Evolutionary conservation across 2,113 vertebrate species (phyloP), one percentile per base, ranked within the genome.

Genomic region (Herpailurus yagouaroundi): DNA sequence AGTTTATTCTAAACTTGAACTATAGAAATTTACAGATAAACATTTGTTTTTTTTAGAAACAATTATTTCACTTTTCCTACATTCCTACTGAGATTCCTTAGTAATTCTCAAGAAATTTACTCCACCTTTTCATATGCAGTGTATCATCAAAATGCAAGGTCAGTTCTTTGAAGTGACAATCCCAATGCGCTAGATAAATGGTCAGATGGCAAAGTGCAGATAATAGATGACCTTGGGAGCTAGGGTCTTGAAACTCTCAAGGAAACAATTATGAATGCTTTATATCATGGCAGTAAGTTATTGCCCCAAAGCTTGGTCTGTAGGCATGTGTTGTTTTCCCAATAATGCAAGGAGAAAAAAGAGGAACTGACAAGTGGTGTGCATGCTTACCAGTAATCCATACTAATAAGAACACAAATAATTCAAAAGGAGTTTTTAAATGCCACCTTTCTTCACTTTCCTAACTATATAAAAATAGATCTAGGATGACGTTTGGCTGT

Each of bases 251-350:
- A 81, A 95, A 96, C 88, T 95, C 64, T 97, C 96, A 93, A 95
- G 69, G 97, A 96, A 97, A 96, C 95, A 95, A 95, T 97, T 98
- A 93, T 74, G 76, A 91, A 97, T 94, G 83, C n/a, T 83, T 95
- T 95, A 74, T 92, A 89, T 93, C 82, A 96, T 77, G 79, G 76
- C 86, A 89, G 89, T 83, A 96, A 95, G 96, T 93, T 86, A 76
- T 21, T 82, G 89, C 68, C 95, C 89, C 93, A 23, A 91, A 50
- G 38, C 31, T 12, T 85, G 18, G 7, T 96, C 38, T 83, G 9
- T 16, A 89, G 48, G 29, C 76, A 93, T 2, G 2, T 33, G 31
- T 33, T 94, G 33, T 69, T 90, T 95, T 92, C 66, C 79, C 45
- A 97, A 16, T 86, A 93, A 86, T 36, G 10, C 31, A 29, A 52